A percentile compares a stretch with the other conserved stretches of the same genome.
phyloP scores from a whole-genome alignment of 1,140 invertebrate species.

The Brachionus plicatilis region DNA sequence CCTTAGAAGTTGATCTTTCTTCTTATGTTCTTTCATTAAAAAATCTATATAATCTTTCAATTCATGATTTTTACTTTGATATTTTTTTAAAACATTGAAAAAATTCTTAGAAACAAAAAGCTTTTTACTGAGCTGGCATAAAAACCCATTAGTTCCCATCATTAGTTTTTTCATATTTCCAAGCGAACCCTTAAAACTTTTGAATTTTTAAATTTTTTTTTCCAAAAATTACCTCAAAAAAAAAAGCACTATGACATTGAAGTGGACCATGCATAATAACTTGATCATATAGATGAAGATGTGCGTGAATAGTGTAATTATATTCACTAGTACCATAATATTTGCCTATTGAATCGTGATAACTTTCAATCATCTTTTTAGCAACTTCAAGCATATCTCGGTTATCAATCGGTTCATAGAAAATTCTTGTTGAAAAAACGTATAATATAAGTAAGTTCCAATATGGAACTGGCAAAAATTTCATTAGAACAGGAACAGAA shows the following conservation, averaged over 20 bases:
- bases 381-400: background rate
- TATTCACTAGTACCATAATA: background rate
- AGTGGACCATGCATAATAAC: background rate
- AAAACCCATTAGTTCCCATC: background rate
- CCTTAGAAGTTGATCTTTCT: background rate
- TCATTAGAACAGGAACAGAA: background rate
- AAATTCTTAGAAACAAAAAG: background rate
- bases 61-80: background rate
- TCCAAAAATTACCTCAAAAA: background rate
- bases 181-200: background rate
- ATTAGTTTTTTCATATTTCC: background rate
- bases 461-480: background rate
- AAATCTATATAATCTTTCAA: background rate
- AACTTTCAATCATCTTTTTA: background rate
- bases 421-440: background rate
- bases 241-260: conserved; percentile 8
- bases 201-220: background rate
- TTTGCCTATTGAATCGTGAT: background rate
- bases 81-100: background rate
- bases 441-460: background rate
- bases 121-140: background rate
- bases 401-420: background rate
- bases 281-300: background rate
- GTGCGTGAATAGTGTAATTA: background rate
- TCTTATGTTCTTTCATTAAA: background rate